Evolutionary conservation across 92 coral and sea anemone genomes (phyloP).

Genomic region (Paragorgia papillata): DNA sequence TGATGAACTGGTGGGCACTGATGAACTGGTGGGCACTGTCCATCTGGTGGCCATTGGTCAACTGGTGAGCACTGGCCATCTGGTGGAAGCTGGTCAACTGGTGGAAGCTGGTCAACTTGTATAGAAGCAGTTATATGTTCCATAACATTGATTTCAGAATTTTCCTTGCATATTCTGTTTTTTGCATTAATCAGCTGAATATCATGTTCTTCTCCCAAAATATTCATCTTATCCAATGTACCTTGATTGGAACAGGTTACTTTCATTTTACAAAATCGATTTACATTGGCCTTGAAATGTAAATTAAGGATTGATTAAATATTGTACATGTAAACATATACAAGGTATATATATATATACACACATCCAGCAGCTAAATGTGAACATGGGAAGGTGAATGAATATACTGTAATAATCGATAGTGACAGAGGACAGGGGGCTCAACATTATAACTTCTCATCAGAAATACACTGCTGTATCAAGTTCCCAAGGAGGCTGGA

Average conservation of each 20-base stretch:
- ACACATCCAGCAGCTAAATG: too few relatives aligned
- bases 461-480: too few relatives aligned
- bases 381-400: neutral
- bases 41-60: neutral
- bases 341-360: too few relatives aligned
- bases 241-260: conserved; percentile 54
- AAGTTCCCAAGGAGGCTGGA: too few relatives aligned
- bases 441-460: too few relatives aligned
- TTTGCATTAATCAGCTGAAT: conserved; percentile 25
- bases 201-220: conserved; percentile 55
- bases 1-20: neutral
- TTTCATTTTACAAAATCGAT: conserved; percentile 58
- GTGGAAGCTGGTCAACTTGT: conserved; percentile 14
- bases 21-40: too few relatives aligned
- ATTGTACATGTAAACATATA: conserved; percentile 9
- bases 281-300: conserved; percentile 50
- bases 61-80: neutral
- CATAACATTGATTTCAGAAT: neutral
- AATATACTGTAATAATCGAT: too few relatives aligned
- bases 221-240: conserved; percentile 52
- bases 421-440: too few relatives aligned
- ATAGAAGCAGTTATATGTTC: neutral
- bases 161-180: conserved; percentile 1
- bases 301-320: neutral
- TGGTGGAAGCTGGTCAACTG: too few relatives aligned